These are phyloP conservation scores for Okamejei kenojei DNA, from an alignment of 2,797 vertebrate genomes.

Conservation along the genomic window DNA sequence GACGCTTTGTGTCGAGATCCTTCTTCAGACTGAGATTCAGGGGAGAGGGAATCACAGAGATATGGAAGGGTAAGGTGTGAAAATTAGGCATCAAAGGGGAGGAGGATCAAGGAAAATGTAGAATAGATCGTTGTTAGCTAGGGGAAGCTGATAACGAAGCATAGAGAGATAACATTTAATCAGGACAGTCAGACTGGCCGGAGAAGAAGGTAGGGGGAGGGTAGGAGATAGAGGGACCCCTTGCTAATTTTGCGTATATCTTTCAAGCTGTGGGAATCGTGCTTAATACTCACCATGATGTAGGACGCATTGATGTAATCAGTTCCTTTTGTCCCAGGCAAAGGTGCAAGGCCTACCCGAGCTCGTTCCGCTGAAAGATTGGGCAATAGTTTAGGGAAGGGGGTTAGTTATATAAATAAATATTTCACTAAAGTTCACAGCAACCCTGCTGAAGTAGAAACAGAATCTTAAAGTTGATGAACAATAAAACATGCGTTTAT, in stretches of 20 bases:
- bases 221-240: no score
- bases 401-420: neutral
- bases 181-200: no score
- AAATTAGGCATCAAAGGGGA: no score
- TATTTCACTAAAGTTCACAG: neutral
- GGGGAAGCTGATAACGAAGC: no score
- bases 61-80: no score
- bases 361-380: constrained; percentile 79
- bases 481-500: neutral
- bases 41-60: no score
- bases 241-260: neutral
- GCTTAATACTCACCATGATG: constrained; percentile 79
- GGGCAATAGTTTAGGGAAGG: constrained; percentile 20
- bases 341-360: constrained; percentile 84
- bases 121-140: no score
- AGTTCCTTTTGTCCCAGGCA: constrained; percentile 96
- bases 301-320: constrained; percentile 99
- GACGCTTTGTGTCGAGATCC: no score
- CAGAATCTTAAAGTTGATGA: neutral
- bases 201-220: no score
- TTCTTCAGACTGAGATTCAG: no score
- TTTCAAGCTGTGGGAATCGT: neutral
- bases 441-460: neutral
- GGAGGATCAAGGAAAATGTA: no score
- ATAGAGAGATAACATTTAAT: no score